Base-by-base conservation (phyloP, 2,888 invertebrate species). In the Acleris cristana region DNA sequence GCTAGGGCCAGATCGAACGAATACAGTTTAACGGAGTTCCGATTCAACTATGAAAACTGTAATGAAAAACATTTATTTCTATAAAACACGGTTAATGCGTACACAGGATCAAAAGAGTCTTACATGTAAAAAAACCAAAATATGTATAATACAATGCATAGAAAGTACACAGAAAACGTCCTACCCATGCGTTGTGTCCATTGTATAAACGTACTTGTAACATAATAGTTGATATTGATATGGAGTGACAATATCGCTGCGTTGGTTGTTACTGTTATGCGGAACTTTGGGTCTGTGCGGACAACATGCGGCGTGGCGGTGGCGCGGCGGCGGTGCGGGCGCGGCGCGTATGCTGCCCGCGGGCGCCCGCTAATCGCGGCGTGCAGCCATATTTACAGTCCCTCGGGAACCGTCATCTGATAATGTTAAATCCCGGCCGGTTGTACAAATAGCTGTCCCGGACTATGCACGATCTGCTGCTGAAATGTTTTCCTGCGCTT, bases 341-440 rank as follows among this genome's bases (percentile, higher is more conserved):
- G 51, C 63, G 63, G 23, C 54, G 65, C 52, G 61, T 55, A 45
- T 59, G 45, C 40, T 51, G 64, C 79, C 83, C 80, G 72, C 80
- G 71, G 83, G 84, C 80, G 74, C 60, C 65, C 73, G 84, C 86
- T 88, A 87, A 87, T 88, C 87, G 85, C 74, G 73, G 72, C 77
- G 75, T 75, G 78, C 77, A 74, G 76, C 79, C 79, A 84, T 87
- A 87, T 89, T 87, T 88, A 89, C 87, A 72, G 84, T 82, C 88
- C 85, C 82, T 71, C 61, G 87, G 83, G 88, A 80, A 67, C 78
- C 73, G 82, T 82, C 84, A 85, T 83, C 84, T 79, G 87, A 87
- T 87, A 86, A 83, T 84, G 78, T 81, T 77, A 77, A 78, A 77
- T 81, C 80, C 78, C 72, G 76, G 68, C 65, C 72, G 70, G 75